Evolutionary conservation across 1,140 invertebrate genomes (phyloP).

Genomic region (Lasioglossum albipes): DNA sequence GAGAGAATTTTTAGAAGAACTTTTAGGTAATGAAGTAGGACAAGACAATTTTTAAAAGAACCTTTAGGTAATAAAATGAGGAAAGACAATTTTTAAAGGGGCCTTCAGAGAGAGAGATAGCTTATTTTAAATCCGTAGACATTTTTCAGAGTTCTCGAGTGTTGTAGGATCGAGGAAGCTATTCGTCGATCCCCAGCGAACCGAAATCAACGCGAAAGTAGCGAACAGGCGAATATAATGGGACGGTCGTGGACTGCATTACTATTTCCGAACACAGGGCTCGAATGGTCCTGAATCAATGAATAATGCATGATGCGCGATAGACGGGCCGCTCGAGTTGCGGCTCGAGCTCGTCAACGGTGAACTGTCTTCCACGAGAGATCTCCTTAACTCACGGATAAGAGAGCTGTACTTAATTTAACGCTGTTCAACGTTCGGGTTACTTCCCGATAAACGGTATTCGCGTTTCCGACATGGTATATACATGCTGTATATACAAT

Average conservation of each 20-base stretch:
- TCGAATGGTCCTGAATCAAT: slow-evolving; percentile 10
- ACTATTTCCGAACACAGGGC: slow-evolving; percentile 25
- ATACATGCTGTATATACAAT: no score
- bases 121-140: no score
- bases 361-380: slow-evolving; percentile 6
- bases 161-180: neutral
- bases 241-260: slow-evolving; percentile 4
- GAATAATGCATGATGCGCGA: slow-evolving; percentile 44
- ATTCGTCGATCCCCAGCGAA: no score
- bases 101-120: no score
- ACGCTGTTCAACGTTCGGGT: no score
- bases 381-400: neutral
- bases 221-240: slow-evolving; percentile 34
- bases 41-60: no score
- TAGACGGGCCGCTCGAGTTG: neutral
- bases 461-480: no score
- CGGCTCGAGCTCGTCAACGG: neutral
- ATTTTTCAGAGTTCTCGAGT: no score
- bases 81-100: no score
- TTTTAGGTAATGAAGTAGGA: no score
- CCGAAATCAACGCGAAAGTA: slow-evolving; percentile 37
- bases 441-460: neutral
- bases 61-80: no score
- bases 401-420: slow-evolving; percentile 22
- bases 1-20: no score